Conservation (phyloP, 1,140 invertebrate species). For the Latrodectus geometricus region DNA sequence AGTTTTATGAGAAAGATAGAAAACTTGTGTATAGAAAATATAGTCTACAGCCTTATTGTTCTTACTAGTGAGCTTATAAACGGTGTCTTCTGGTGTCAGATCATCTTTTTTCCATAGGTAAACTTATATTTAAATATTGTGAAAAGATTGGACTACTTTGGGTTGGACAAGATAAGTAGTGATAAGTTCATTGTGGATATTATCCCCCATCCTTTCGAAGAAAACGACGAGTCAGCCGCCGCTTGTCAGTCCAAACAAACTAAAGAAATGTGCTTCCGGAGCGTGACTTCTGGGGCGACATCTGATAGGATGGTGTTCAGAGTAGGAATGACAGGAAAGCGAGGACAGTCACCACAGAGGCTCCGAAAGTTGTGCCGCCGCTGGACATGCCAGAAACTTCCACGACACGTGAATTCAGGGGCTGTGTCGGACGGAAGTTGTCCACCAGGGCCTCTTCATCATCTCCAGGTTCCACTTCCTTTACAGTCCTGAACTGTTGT, state of each 20-base stretch:
- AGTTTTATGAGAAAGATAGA: too few species aligned
- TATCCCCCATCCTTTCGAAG: too few species aligned
- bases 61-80: too few species aligned
- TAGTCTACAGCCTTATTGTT: too few species aligned
- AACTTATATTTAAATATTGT: too few species aligned
- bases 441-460: slow-evolving; percentile 73
- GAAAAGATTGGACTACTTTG: too few species aligned
- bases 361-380: neutral
- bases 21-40: too few species aligned
- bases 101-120: too few species aligned
- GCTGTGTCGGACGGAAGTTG: slow-evolving; percentile 83
- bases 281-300: neutral
- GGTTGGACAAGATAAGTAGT: too few species aligned
- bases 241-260: neutral
- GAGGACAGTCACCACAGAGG: slow-evolving; percentile 4
- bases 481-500: slow-evolving; percentile 64
- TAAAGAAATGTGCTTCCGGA: neutral
- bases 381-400: slow-evolving; percentile 21
- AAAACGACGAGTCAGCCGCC: too few species aligned
- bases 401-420: slow-evolving; percentile 76
- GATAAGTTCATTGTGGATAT: too few species aligned
- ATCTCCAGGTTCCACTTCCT: slow-evolving; percentile 61
- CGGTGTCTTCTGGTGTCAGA: too few species aligned
- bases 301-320: slow-evolving; percentile 5
- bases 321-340: slow-evolving; percentile 19